Conservation (phyloP, 2,113 vertebrate genomes). For the Pangasianodon hypophthalmus region DNA sequence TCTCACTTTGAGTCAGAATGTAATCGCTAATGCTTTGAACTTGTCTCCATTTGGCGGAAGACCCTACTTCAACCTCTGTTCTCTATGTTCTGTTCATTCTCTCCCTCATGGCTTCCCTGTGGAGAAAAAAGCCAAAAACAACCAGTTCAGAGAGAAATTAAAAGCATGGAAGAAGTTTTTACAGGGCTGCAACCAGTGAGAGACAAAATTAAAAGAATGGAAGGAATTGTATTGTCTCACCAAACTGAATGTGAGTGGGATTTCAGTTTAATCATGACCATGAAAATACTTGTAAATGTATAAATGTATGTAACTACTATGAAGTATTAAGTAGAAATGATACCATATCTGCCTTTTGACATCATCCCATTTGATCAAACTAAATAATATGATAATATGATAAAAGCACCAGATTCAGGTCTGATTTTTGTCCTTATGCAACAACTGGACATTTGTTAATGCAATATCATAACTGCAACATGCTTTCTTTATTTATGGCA, state of each 20-base stretch:
- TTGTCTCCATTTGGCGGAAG: not conserved
- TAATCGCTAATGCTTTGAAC: not conserved
- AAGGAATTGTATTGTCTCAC: not conserved
- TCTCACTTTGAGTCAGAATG: slow-evolving; percentile 6
- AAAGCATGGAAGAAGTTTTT: not conserved
- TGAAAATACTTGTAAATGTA: not conserved
- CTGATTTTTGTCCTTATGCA: not conserved
- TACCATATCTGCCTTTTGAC: not conserved
- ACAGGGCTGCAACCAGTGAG: not conserved
- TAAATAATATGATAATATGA: not conserved
- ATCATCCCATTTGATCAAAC: not conserved
- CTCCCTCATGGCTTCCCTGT: slow-evolving; percentile 1
- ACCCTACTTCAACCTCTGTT: not conserved
- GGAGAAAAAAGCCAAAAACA: slow-evolving; percentile 21
- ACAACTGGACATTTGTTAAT: not conserved
- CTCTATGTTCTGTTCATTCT: not conserved
- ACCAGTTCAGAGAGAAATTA: not conserved
- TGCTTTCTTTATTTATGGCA: not conserved
- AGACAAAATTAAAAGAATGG: not conserved
- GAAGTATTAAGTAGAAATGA: not conserved
- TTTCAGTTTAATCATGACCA: not conserved
- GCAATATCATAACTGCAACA: not conserved
- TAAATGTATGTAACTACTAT: not conserved
- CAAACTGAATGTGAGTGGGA: slow-evolving; percentile 1
- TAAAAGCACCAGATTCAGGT: not conserved